Percentiles rank a stretch among this genome's conserved stretches.
Conservation (phyloP, 2,113 vertebrate genomes). For the Nymphicus hollandicus region DNA sequence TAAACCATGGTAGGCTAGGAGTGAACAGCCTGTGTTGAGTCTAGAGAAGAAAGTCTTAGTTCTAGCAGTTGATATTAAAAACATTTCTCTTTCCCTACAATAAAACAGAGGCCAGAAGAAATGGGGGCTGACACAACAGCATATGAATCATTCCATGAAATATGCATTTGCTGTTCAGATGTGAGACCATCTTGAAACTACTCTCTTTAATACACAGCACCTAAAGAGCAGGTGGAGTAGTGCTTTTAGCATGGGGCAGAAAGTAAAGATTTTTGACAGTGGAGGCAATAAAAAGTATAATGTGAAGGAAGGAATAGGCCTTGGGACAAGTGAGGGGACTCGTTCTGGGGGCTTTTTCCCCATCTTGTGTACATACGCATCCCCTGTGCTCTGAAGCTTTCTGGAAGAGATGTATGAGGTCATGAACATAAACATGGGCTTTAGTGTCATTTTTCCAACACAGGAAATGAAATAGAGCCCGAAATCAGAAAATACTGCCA, state of each 20-base stretch:
- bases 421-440: not conserved
- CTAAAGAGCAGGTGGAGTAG: not conserved
- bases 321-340: not conserved
- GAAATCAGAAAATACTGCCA: not conserved
- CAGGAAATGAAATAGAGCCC: not conserved
- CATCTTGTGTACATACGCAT: not conserved
- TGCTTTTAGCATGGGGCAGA: not conserved
- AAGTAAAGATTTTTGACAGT: not conserved
- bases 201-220: not conserved
- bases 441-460: not conserved
- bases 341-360: not conserved
- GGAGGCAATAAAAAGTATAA: not conserved
- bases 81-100: not conserved
- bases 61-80: not conserved
- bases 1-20: not conserved
- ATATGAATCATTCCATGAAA: not conserved
- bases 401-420: not conserved
- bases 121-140: not conserved
- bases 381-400: not conserved
- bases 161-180: not conserved
- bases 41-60: not conserved
- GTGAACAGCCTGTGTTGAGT: not conserved
- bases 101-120: not conserved
- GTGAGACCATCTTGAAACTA: not conserved
- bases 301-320: not conserved